Conservation (phyloP, 2,797 vertebrate species). For the Lemur catta region DNA sequence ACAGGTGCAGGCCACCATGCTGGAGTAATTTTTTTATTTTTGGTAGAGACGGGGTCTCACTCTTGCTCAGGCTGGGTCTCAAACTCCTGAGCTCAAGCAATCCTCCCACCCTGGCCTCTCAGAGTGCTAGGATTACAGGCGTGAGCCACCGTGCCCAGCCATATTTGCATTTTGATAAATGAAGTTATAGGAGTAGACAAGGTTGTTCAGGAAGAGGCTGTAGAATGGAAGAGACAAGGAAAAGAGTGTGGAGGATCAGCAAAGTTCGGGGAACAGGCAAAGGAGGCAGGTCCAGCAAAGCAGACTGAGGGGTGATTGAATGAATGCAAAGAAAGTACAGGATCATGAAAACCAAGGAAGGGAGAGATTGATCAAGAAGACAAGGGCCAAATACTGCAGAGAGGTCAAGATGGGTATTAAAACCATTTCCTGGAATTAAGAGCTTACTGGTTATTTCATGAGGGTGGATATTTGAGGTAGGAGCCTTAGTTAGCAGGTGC, state of each 20-base stretch:
- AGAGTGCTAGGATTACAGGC: not conserved
- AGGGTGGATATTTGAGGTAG: not conserved
- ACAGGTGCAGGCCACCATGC: not conserved
- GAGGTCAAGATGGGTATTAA: not conserved
- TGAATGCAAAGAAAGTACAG: not conserved
- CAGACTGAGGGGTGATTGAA: not conserved
- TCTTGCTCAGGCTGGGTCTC: not conserved
- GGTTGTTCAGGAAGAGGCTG: not conserved
- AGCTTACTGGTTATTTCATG: not conserved
- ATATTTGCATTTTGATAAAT: constrained; percentile 7
- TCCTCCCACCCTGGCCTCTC: not conserved
- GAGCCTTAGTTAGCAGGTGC: not conserved
- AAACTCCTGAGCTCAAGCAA: not conserved
- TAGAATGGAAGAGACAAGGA: not conserved
- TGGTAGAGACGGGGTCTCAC: not conserved
- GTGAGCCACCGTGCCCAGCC: not conserved
- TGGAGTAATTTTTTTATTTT: not conserved
- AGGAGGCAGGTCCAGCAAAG: not conserved
- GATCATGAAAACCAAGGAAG: not conserved
- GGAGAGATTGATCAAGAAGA: not conserved
- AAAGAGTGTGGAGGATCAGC: not conserved
- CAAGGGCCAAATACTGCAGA: not conserved
- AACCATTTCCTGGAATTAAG: not conserved
- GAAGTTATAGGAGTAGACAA: not conserved
- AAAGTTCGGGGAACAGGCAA: not conserved